These are phyloP conservation scores for Ophiothrix spiculata DNA, from an alignment of 35 echinoderm and acorn worm species.

Conservation along the genomic window DNA sequence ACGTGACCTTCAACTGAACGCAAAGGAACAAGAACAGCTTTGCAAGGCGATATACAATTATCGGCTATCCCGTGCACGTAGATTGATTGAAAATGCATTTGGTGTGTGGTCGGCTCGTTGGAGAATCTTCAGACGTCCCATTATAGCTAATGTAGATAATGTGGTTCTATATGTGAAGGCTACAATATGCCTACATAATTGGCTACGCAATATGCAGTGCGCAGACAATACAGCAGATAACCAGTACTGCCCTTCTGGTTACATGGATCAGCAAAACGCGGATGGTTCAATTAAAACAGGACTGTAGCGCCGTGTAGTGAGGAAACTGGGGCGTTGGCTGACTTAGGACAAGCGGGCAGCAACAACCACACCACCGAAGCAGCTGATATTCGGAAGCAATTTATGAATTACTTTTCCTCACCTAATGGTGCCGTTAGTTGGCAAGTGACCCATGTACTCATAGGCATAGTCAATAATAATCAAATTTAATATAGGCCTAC, in stretches of 20 bases:
- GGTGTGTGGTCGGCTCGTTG: slow-evolving; percentile 53
- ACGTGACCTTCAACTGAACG: background rate
- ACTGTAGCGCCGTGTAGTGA: background rate
- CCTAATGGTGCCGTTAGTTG: too few relatives aligned
- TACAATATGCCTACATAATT: slow-evolving; percentile 37
- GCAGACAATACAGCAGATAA: background rate
- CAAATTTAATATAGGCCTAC: too few relatives aligned
- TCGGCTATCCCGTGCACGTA: slow-evolving; percentile 45
- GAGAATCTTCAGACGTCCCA: slow-evolving; percentile 5
- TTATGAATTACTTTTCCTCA: too few relatives aligned
- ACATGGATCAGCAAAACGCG: background rate
- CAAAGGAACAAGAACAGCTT: background rate
- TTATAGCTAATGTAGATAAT: background rate
- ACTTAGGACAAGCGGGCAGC: background rate
- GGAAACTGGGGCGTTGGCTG: background rate
- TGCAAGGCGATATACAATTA: slow-evolving; percentile 56
- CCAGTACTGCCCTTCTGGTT: background rate
- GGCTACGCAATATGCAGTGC: background rate
- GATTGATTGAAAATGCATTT: slow-evolving; percentile 69
- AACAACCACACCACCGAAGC: background rate
- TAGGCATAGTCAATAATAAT: too few relatives aligned
- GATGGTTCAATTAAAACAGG: background rate
- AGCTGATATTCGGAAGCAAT: background rate
- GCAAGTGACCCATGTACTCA: too few relatives aligned
- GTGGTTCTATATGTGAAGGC: slow-evolving; percentile 6